A percentile compares a stretch with the other conserved stretches of the same genome.
Evolutionary conservation across 2,888 invertebrate genomes (phyloP).

Genomic region (Rhagium mordax): DNA sequence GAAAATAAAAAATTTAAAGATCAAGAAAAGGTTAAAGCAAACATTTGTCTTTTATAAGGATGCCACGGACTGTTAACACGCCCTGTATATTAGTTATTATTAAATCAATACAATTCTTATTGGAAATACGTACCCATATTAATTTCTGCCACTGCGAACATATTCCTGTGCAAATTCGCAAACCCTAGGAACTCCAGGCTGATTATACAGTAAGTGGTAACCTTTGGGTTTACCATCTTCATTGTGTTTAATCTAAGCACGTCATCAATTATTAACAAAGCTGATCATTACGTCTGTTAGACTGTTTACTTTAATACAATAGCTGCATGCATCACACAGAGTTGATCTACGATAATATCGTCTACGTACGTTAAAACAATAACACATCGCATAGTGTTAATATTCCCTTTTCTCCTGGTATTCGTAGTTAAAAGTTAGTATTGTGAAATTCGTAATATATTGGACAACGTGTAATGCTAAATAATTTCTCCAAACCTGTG

Average conservation of each 20-base stretch:
- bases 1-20: too few species aligned
- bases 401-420: not conserved
- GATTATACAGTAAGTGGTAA: not conserved
- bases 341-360: constrained; percentile 14
- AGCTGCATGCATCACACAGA: constrained; percentile 41
- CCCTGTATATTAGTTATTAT: too few species aligned
- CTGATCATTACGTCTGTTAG: constrained; percentile 60
- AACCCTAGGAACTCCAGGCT: not conserved
- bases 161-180: not conserved
- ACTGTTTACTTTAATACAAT: constrained; percentile 55
- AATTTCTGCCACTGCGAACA: not conserved
- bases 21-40: too few species aligned
- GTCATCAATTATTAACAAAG: constrained; percentile 62
- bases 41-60: too few species aligned
- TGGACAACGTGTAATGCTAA: too few species aligned
- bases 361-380: constrained; percentile 13
- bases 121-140: not conserved
- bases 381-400: not conserved
- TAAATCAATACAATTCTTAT: not conserved
- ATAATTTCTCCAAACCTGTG: too few species aligned
- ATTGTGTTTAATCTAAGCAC: constrained; percentile 60
- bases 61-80: too few species aligned
- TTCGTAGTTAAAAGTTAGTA: not conserved
- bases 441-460: too few species aligned
- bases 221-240: constrained; percentile 51